A percentile compares a stretch with the other conserved stretches of the same genome.
Conservation (phyloP, 2,888 invertebrate species). For the Sicus ferrugineus region DNA sequence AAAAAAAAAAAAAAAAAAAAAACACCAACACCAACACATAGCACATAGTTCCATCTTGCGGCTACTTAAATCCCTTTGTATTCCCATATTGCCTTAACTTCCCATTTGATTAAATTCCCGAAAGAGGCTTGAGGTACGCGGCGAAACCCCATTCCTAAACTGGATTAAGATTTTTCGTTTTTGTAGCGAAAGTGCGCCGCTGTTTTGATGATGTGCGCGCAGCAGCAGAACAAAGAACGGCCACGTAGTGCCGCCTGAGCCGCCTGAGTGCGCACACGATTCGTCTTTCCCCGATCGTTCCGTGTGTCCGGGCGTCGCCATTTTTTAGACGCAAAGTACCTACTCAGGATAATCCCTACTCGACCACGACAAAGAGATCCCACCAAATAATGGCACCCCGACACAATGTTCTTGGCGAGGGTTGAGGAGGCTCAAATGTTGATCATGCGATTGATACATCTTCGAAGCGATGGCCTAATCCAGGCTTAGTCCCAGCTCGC, state of each 20-base stretch:
- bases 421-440: too few relatives aligned
- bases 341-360: slow-evolving; percentile 28
- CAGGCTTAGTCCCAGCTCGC: neutral
- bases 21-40: too few relatives aligned
- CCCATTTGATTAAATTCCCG: neutral
- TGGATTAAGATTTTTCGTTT: slow-evolving; percentile 44
- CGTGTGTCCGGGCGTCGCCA: neutral
- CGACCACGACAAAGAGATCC: slow-evolving; percentile 22
- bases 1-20: too few relatives aligned
- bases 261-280: neutral
- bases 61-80: neutral
- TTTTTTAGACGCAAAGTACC: slow-evolving; percentile 17
- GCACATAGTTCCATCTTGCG: neutral
- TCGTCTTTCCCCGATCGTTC: neutral
- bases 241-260: neutral
- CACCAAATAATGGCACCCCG: slow-evolving; percentile 8
- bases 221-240: neutral
- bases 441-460: slow-evolving; percentile 24
- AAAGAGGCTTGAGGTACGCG: neutral
- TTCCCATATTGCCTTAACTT: neutral
- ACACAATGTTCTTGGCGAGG: neutral
- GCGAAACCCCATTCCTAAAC: slow-evolving; percentile 39
- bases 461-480: slow-evolving; percentile 13
- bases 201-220: neutral
- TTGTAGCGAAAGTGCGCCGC: neutral